Evolutionary conservation across 2,113 vertebrate genomes (phyloP), one percentile per base, ranked within the genome.

Genomic region (Chitala chitala): DNA sequence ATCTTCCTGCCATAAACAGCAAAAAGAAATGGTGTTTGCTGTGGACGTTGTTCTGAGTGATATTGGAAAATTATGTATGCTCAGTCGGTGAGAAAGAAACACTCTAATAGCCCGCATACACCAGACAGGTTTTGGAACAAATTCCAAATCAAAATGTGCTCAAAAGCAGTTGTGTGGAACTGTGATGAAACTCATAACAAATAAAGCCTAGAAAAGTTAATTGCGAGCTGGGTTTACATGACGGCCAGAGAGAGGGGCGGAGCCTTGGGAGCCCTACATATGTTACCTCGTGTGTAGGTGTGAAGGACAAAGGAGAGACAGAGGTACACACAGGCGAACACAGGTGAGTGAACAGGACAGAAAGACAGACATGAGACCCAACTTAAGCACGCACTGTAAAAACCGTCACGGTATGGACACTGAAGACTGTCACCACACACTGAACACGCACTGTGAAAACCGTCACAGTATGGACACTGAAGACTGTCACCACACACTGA

Each of bases 371-470:
- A 22, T 80, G 81, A 77, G 76, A 80, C 72, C 78, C 74, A n/a
- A n/a, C n/a, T n/a, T 40, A 12, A n/a, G 58, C 10, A 48, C 20
- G 26, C 56, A 50, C 15, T 33, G 17, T 36, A 72, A 56, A 54
- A 73, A 75, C 12, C 55, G 24, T 36, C 48, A 20, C 15, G 8
- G 80, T 86, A 88, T 87, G 79, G 85, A 87, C 81, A 84, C 77
- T 75, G 83, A 78, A 86, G 84, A 83, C 85, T 89, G 87, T 89
- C 86, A 86, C 84, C 78, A 76, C 76, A 75, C 88, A 90, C 89
- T 82, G 87, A 90, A 84, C 84, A 71, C 81, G 36, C 77, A 79
- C 69, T 36, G 84, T 88, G 88, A n/a, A n/a, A n/a, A n/a, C n/a
- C n/a, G n/a, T n/a, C n/a, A n/a, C n/a, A n/a, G n/a, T n/a, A n/a